Evolutionary conservation across 2,888 invertebrate species (phyloP).

Genomic region (Conops quadrifasciatus): DNA sequence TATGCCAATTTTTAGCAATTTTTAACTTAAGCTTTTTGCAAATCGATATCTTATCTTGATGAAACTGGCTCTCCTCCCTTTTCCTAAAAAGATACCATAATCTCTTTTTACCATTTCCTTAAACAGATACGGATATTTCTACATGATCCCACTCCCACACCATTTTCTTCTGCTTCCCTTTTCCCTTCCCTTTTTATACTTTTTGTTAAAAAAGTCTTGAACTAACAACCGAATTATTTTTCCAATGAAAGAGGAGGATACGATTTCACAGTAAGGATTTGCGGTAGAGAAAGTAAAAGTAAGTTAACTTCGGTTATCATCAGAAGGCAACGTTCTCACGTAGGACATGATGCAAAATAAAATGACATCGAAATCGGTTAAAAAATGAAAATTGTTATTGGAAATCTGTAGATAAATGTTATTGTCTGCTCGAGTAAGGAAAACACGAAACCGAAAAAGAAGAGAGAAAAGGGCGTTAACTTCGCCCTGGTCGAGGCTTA

Average conservation of each 20-base stretch:
- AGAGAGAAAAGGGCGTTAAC: too few relatives aligned
- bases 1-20: slow-evolving; percentile 10
- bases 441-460: too few relatives aligned
- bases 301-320: too few relatives aligned
- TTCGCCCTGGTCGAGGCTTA: too few relatives aligned
- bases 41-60: slow-evolving; percentile 18
- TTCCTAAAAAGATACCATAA: background rate
- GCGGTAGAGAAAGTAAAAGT: too few relatives aligned
- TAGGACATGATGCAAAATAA: slow-evolving; percentile 11
- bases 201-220: too few relatives aligned
- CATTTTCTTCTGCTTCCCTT: background rate
- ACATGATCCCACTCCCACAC: background rate
- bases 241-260: too few relatives aligned
- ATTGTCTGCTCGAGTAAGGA: background rate
- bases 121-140: too few relatives aligned
- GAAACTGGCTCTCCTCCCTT: background rate
- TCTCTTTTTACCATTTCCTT: too few relatives aligned
- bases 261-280: too few relatives aligned
- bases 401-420: slow-evolving; percentile 20
- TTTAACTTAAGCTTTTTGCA: slow-evolving; percentile 8
- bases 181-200: background rate
- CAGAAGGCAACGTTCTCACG: slow-evolving; percentile 14
- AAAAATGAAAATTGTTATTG: slow-evolving; percentile 21
- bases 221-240: too few relatives aligned
- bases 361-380: slow-evolving; percentile 1